Evolutionary conservation across 1,140 invertebrate species (phyloP), one percentile per base, ranked within the genome.

Genomic region (Drosophila pseudoananassae): DNA sequence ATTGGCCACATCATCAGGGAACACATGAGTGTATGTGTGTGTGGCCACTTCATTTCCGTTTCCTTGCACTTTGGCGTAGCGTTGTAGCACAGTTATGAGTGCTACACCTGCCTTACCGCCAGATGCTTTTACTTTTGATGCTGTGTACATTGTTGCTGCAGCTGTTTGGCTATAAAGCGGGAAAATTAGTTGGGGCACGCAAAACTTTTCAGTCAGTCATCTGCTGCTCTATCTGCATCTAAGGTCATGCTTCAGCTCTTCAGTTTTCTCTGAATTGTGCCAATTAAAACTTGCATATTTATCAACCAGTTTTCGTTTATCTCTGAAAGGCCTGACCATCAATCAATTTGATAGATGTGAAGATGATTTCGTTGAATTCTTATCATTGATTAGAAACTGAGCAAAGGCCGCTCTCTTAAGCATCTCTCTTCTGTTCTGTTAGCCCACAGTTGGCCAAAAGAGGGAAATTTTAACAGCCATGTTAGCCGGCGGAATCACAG

Each of bases 401-500:
- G 9, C 4, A 27, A 9, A 5, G 5, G 14, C 9, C 17, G 7
- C 36, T 23, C 25, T 27, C n/a, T 9, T 27, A 43, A 60, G 2
- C 0, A 2, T 15, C 59, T 76, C 80, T 84, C 80, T 84, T 84
- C 76, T 76, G 80, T 83, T 78, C 70, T 4, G 1, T 20, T 20
- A 20, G 1, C 4, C 14, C 4, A 12, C 12, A 15, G 14, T 33
- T 8, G 14, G 6, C n/a, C 3, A n/a, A 38, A 4, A 9, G 25
- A 47, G 76, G 80, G 80, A 84, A 69, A 76, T 84, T 84, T 79
- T 72, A 84, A 65, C 81, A 77, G 63, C 14, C 9, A 8, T 60
- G 46, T 47, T 31, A 12, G n/a, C 46, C 7, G 4, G 0, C 6
- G 10, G 14, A 55, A 55, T 63, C 51, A 45, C 43, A 47, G 75